These are phyloP conservation scores for Cotesia chilonis DNA, from an alignment of 1,140 invertebrate species.

Conservation along the genomic window DNA sequence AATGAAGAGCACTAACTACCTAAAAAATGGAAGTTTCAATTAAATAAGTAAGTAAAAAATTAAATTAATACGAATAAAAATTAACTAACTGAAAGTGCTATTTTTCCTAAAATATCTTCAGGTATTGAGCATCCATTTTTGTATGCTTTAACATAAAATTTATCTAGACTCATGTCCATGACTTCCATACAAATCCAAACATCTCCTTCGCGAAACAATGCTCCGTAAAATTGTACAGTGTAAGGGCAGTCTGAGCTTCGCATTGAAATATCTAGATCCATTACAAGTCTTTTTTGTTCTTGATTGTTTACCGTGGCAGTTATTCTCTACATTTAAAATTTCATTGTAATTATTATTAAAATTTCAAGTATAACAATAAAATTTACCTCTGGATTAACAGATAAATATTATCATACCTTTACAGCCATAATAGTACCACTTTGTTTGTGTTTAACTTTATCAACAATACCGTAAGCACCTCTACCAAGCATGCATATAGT, in stretches of 20 bases:
- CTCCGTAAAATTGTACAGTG: conserved; percentile 98
- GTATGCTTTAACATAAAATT: conserved; percentile 90
- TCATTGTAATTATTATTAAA: conserved; percentile 24
- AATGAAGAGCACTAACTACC: conserved; percentile 93
- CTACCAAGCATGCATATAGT: conserved; percentile 89
- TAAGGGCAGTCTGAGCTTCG: conserved; percentile 94
- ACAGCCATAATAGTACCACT: conserved; percentile 93
- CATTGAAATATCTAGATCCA: conserved; percentile 96
- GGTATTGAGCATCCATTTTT: conserved; percentile 82
- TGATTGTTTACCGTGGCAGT: conserved; percentile 90
- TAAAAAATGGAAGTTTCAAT: conserved; percentile 50
- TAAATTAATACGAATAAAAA: conserved; percentile 23
- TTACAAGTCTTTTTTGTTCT: conserved; percentile 92
- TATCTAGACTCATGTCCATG: conserved; percentile 98
- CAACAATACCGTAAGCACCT: conserved; percentile 95
- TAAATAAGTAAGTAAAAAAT: conserved; percentile 8
- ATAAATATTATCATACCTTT: conserved; percentile 72
- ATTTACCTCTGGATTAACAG: not conserved
- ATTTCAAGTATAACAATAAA: not conserved
- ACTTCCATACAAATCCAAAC: conserved; percentile 99
- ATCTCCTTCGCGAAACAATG: conserved; percentile 93
- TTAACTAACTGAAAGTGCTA: conserved; percentile 85
- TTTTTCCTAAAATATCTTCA: conserved; percentile 94
- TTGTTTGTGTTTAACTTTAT: conserved; percentile 92
- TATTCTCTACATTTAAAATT: conserved; percentile 78